Base-by-base conservation (phyloP, 2,113 vertebrate species). In the Tetrao urogallus region DNA sequence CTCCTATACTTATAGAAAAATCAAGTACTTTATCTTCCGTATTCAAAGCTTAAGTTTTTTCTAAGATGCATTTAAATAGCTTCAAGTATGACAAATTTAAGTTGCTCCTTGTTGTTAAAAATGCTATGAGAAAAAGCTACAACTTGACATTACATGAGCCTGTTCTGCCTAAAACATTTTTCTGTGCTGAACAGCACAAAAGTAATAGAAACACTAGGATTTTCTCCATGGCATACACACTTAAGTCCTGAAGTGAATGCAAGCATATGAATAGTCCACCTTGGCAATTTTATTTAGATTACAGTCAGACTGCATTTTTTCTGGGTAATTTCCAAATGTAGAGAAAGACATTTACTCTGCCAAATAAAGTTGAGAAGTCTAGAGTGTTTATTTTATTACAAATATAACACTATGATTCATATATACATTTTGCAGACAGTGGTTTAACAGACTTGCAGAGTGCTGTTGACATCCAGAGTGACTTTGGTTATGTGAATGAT, bases 261-360 rank as follows among this genome's bases (percentile, higher is more conserved):
- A 73, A 79, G 40, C 47, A 13, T 10, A 48, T 19, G 27, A 87
- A 22, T 11, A 89, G 54, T 61, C 25, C 24, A 79, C 77, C 70
- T 56, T 64, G 72, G 64, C 69, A 63, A 32, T 78, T 88, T 92
- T 85, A 93, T 80, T 92, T 77, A 92, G 32, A 28, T 74, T 86
- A 60, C 28, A 73, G 63, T 63, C 45, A 87, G 38, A 83, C 34
- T 69, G 69, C 72, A 74, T 34, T 36, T 69, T 58, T 88, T 67
- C 82, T 90, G 88, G 40, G 30, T 45, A 25, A 67, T 65, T 83
- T 92, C 47, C 79, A 91, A 92, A 82, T 70, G 72, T 47, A 91
- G 60, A 94, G 66, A 58, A 54, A 89, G 91, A 83, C 73, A 77
- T 5, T 54, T 10, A 34, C 24, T 71, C 24, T 60, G 84, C 89